Percentiles rank a stretch among this genome's conserved stretches.
These are phyloP conservation scores for Cartodere bifasciata DNA, from an alignment of 2,888 invertebrate species.

Conservation along the genomic window DNA sequence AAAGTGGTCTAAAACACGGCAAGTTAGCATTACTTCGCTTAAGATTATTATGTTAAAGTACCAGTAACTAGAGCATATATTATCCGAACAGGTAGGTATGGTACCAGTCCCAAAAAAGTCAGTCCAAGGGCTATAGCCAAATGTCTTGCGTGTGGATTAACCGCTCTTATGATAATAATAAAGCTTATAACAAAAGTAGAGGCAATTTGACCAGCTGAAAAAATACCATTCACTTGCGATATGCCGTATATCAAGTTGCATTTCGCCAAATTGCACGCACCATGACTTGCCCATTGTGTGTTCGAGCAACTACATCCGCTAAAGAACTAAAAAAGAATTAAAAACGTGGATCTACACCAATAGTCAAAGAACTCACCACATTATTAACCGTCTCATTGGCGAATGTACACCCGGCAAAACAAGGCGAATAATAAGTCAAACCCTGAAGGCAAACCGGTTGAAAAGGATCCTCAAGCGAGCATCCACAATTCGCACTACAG, in stretches of 20 bases:
- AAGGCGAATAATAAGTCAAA: slow-evolving; percentile 56
- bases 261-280: slow-evolving; percentile 39
- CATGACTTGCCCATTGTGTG: slow-evolving; percentile 34
- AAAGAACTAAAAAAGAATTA: slow-evolving; percentile 9
- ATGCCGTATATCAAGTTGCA: slow-evolving; percentile 41
- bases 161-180: slow-evolving; percentile 41
- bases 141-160: slow-evolving; percentile 47
- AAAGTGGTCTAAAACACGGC: slow-evolving; percentile 20
- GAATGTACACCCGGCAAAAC: slow-evolving; percentile 54
- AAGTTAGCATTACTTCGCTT: no score
- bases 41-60: slow-evolving; percentile 22
- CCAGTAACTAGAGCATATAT: slow-evolving; percentile 47
- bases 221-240: slow-evolving; percentile 27
- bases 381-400: slow-evolving; percentile 25
- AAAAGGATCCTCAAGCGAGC: slow-evolving; percentile 39
- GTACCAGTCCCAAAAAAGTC: slow-evolving; percentile 40
- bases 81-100: slow-evolving; percentile 49
- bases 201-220: slow-evolving; percentile 26
- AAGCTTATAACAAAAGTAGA: slow-evolving; percentile 38
- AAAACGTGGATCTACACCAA: background rate
- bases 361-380: slow-evolving; percentile 3
- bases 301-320: slow-evolving; percentile 7
- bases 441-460: slow-evolving; percentile 50
- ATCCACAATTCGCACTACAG: slow-evolving; percentile 44
- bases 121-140: slow-evolving; percentile 45